These are phyloP conservation scores for Callipepla squamata DNA, from an alignment of 2,113 vertebrate species.

Conservation along the genomic window DNA sequence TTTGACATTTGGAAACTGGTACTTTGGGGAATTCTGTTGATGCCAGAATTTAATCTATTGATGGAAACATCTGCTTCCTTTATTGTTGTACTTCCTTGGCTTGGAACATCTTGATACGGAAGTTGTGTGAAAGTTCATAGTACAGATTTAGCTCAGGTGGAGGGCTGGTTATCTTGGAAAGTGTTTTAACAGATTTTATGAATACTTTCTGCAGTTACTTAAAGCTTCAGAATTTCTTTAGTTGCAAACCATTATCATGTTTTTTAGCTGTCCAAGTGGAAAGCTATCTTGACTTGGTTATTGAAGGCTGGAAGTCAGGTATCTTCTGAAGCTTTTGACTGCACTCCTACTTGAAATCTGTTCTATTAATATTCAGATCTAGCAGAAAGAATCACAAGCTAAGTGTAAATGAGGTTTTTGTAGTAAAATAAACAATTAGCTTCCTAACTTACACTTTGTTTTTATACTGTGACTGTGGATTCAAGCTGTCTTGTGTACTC, in stretches of 20 bases:
- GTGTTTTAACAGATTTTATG: neutral
- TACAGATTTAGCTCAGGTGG: neutral
- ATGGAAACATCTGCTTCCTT: constrained; percentile 65
- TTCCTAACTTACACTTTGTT: neutral
- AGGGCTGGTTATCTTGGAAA: neutral
- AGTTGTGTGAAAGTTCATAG: constrained; percentile 36
- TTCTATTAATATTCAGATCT: fast-evolving
- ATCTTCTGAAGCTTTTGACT: neutral
- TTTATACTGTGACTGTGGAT: neutral
- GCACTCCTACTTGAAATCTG: neutral
- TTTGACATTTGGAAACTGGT: neutral
- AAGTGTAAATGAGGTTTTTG: neutral
- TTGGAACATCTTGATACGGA: constrained; percentile 44
- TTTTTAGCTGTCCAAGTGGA: neutral
- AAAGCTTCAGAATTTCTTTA: neutral
- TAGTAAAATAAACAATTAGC: neutral
- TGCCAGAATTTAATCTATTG: neutral
- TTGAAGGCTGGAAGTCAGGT: fast-evolving
- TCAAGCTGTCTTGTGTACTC: neutral
- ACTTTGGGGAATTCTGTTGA: constrained; percentile 28
- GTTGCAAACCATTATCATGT: neutral
- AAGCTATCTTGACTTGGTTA: neutral
- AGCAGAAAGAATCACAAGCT: neutral
- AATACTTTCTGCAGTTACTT: neutral
- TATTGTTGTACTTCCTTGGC: constrained; percentile 47